phyloP scores from a whole-genome alignment of 2,113 vertebrate species.

The Cyprinodon brontotheroides region DNA sequence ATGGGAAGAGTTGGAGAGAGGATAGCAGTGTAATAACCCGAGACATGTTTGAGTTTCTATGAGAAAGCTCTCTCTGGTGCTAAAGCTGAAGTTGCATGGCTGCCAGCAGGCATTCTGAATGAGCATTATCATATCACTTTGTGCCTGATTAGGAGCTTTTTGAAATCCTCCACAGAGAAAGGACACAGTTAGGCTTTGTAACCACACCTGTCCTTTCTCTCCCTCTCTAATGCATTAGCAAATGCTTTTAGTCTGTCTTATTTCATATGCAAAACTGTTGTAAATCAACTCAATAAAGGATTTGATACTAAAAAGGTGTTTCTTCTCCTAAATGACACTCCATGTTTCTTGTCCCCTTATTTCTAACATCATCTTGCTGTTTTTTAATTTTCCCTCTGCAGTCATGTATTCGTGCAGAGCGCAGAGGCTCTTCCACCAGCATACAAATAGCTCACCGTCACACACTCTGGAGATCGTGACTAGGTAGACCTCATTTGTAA shows the following conservation, averaged over 20 bases:
- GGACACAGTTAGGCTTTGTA: neutral
- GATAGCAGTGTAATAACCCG: neutral
- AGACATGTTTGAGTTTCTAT: slow-evolving; percentile 6
- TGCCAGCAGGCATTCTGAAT: slow-evolving; percentile 23
- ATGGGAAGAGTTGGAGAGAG: neutral
- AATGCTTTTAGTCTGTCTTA: slow-evolving; percentile 52
- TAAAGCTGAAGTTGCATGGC: neutral
- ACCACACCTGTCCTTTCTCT: slow-evolving; percentile 15
- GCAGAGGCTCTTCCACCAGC: slow-evolving; percentile 33
- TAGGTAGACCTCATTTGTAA: slow-evolving; percentile 75
- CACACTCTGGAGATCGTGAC: slow-evolving; percentile 52
- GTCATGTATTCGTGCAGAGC: slow-evolving; percentile 10
- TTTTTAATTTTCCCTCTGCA: slow-evolving; percentile 4
- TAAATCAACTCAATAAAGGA: slow-evolving; percentile 61
- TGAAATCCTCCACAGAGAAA: slow-evolving; percentile 31
- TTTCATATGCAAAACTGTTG: slow-evolving; percentile 59
- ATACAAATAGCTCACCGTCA: slow-evolving; percentile 34
- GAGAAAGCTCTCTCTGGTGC: slow-evolving; percentile 1
- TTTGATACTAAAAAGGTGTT: slow-evolving; percentile 34
- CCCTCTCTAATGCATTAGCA: slow-evolving; percentile 15
- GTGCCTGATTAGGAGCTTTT: slow-evolving; percentile 55
- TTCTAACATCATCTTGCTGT: neutral
- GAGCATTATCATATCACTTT: slow-evolving; percentile 48
- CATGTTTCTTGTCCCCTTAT: neutral
- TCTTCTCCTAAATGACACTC: slow-evolving; percentile 31